Conservation (phyloP, 2,113 vertebrate genomes). For the Caranx melampygus region DNA sequence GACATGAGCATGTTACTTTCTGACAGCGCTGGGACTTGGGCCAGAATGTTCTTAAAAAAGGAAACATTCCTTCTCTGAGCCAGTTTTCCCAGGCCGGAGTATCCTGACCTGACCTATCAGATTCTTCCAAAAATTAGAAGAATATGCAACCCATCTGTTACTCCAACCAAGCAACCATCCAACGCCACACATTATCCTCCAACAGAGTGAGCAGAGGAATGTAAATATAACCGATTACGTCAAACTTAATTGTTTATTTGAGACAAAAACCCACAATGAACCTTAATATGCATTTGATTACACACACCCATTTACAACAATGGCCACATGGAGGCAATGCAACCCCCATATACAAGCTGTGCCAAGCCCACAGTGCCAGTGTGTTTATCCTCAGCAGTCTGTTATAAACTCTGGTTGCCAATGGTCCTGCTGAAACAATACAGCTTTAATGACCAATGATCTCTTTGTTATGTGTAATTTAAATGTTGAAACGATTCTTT, state of each 20-base stretch:
- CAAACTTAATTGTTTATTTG: slow-evolving; percentile 17
- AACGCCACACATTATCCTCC: neutral
- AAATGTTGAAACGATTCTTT: slow-evolving; percentile 16
- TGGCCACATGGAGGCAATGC: slow-evolving; percentile 75
- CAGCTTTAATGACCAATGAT: slow-evolving; percentile 2
- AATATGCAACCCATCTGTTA: neutral
- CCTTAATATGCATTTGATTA: slow-evolving; percentile 30
- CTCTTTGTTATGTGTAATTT: slow-evolving; percentile 1
- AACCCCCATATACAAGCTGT: slow-evolving; percentile 27
- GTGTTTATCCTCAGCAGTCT: slow-evolving; percentile 30
- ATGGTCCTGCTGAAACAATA: slow-evolving; percentile 29
- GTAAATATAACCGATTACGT: slow-evolving; percentile 14
- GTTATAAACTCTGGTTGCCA: slow-evolving; percentile 41
- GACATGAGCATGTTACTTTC: neutral
- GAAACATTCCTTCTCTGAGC: slow-evolving; percentile 36
- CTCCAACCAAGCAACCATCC: neutral
- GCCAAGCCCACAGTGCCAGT: slow-evolving; percentile 22
- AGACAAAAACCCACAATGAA: slow-evolving; percentile 29
- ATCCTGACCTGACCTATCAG: slow-evolving; percentile 49
- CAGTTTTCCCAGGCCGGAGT: slow-evolving; percentile 57
- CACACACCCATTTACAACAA: slow-evolving; percentile 58
- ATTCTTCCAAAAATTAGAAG: slow-evolving; percentile 1
- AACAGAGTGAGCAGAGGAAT: neutral
- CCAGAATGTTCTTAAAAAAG: slow-evolving; percentile 54
- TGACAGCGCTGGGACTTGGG: slow-evolving; percentile 36